Conservation (phyloP, 2,888 invertebrate genomes). For the Eumerus sabulonum region DNA sequence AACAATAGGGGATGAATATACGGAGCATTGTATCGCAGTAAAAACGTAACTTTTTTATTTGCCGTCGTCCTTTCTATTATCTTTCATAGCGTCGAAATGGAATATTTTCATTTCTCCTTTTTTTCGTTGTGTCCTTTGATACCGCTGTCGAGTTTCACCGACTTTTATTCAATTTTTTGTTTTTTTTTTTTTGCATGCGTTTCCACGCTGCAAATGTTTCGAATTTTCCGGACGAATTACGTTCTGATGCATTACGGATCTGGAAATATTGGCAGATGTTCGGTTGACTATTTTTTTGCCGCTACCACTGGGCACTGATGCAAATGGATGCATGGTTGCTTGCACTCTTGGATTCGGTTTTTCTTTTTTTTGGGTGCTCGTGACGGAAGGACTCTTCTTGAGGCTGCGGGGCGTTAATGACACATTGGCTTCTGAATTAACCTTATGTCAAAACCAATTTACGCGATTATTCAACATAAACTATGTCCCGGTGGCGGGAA, state of each 20-base stretch:
- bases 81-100: conserved; percentile 28
- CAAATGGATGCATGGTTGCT: too few relatives aligned
- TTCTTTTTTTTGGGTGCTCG: conserved; percentile 2
- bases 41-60: conserved; percentile 58
- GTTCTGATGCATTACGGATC: conserved; percentile 62
- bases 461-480: conserved; percentile 60
- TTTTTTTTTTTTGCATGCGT: conserved; percentile 15
- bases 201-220: conserved; percentile 55
- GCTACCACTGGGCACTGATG: conserved; percentile 10
- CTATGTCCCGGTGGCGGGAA: conserved; percentile 18
- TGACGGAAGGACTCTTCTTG: conserved; percentile 36
- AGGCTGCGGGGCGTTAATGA: conserved; percentile 62
- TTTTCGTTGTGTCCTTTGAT: too few relatives aligned
- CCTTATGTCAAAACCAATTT: conserved; percentile 68
- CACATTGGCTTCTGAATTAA: conserved; percentile 64
- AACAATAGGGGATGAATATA: conserved; percentile 41
- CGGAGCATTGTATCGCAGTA: not conserved
- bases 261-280: conserved; percentile 67
- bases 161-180: too few relatives aligned
- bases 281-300: conserved; percentile 22
- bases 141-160: conserved; percentile 22
- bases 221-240: conserved; percentile 63
- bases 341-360: too few relatives aligned
- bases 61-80: conserved; percentile 57
- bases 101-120: conserved; percentile 31